A percentile compares a stretch with the other conserved stretches of the same genome.
phyloP scores from a whole-genome alignment of 2,888 invertebrate genomes.

The Saturnia pavonia region DNA sequence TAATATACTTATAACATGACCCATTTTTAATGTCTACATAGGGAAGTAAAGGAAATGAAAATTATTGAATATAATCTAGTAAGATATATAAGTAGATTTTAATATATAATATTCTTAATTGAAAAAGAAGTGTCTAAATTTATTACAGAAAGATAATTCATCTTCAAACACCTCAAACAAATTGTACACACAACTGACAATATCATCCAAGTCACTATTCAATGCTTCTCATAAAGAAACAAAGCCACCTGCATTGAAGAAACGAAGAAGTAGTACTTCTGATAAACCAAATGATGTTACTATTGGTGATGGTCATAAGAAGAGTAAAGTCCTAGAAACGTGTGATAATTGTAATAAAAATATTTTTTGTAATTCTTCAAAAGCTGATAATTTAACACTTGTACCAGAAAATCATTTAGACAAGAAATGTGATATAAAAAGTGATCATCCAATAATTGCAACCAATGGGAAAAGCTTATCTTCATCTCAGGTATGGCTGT shows the following conservation, averaged over 20 bases:
- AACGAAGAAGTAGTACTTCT: conserved; percentile 73
- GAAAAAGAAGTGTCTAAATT: conserved; percentile 2
- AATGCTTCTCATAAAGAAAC: conserved; percentile 61
- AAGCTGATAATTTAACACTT: conserved; percentile 54
- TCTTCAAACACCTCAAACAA: conserved; percentile 71
- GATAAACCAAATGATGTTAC: conserved; percentile 72
- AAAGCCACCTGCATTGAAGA: conserved; percentile 69
- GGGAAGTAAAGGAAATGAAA: too few relatives aligned
- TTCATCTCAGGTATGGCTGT: conserved; percentile 52
- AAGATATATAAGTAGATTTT: too few relatives aligned
- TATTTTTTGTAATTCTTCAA: conserved; percentile 54
- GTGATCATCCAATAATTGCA: conserved; percentile 49
- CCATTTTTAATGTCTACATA: too few relatives aligned
- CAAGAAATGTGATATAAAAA: conserved; percentile 61
- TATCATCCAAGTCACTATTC: conserved; percentile 66
- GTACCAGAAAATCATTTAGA: conserved; percentile 63
- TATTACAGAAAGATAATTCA: conserved; percentile 69
- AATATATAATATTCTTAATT: neutral
- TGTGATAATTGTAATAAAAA: conserved; percentile 69
- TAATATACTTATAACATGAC: neutral
- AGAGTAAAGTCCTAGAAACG: conserved; percentile 62
- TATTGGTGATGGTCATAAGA: conserved; percentile 62
- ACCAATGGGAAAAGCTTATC: conserved; percentile 66
- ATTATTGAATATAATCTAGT: too few relatives aligned
- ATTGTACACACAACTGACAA: conserved; percentile 73